Base-by-base conservation (phyloP, 2,888 invertebrate species). In the Tanytarsus gracilentus region DNA sequence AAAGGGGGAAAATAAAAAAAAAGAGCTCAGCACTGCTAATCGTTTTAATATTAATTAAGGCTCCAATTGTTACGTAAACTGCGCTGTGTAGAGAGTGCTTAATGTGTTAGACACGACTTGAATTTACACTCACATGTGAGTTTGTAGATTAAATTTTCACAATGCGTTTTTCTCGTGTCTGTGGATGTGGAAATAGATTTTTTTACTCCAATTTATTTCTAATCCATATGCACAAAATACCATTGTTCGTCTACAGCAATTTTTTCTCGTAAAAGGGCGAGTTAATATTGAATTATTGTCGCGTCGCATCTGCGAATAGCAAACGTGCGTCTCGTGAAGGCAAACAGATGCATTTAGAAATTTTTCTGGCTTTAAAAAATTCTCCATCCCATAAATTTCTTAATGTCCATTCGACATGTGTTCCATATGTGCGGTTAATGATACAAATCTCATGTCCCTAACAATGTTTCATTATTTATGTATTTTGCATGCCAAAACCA, bases 21-120 rank as follows among this genome's bases (percentile, higher is more conserved):
- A 48, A 58, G 21, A 11, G 29, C 25, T 39, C 48, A 58, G 30
- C 44, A 58, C n/a, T 40, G 18, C 58, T 58, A 58, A 58, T 58
- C 58, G 58, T 30, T 58, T 58, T 58, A 48, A 48, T 58, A 58
- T 58, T 58, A 58, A 58, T 58, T 58, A 58, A 48, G 58, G 25
- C 27, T 29, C 21, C 58, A 48, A 58, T 58, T 58, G 58, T 58
- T 58, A 30, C 29, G 48, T 44, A 56, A 56, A 25, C 26, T 18
- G 51, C 25, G 11, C 18, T 30, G 14, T 51, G 29, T 50, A 14
- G 26, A 40, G 16, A 14, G 44, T 44, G 21, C 26, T 27, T 58
- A 58, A 48, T 48, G 58, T 39, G 18, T 30, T 23, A 23, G 29
- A 58, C 58, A 48, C 48, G 58, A 58, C 58, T 48, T 48, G 58